phyloP scores from a whole-genome alignment of 2,888 invertebrate species.

The Zygaena filipendulae region DNA sequence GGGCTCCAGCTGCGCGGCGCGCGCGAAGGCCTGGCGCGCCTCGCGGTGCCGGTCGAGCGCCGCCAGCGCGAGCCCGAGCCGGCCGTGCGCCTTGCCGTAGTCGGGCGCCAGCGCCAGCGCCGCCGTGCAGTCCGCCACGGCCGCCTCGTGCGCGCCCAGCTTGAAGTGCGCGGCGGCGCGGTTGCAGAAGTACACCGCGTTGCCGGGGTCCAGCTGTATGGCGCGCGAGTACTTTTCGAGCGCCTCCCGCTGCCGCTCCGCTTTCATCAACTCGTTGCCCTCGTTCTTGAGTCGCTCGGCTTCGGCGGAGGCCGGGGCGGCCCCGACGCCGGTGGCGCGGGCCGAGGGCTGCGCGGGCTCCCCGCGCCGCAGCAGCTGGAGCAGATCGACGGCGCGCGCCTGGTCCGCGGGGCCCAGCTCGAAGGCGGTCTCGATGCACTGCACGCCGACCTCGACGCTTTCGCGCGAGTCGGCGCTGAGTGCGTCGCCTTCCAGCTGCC shows the following conservation, averaged over 20 bases:
- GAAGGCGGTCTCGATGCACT: slow-evolving; percentile 94
- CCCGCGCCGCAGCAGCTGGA: slow-evolving; percentile 34
- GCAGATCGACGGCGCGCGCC: slow-evolving; percentile 36
- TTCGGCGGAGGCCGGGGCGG: slow-evolving; percentile 58
- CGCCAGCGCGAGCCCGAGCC: slow-evolving; percentile 89
- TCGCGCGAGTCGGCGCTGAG: slow-evolving; percentile 67
- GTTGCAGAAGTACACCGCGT: slow-evolving; percentile 97
- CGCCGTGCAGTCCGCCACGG: slow-evolving; percentile 90
- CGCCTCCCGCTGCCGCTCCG: slow-evolving; percentile 83
- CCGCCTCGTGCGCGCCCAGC: slow-evolving; percentile 82
- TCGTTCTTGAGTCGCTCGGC: slow-evolving; percentile 90
- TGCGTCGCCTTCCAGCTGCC: slow-evolving; percentile 60
- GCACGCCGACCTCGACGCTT: slow-evolving; percentile 92
- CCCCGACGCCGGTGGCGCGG: slow-evolving; percentile 35
- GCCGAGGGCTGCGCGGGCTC: slow-evolving; percentile 50
- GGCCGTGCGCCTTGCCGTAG: slow-evolving; percentile 95
- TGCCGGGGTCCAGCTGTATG: slow-evolving; percentile 85
- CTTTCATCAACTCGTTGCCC: slow-evolving; percentile 91
- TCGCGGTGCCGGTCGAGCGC: slow-evolving; percentile 84
- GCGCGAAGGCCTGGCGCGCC: slow-evolving; percentile 87
- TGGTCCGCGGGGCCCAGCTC: slow-evolving; percentile 69
- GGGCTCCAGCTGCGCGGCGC: slow-evolving; percentile 91
- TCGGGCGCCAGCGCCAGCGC: slow-evolving; percentile 90
- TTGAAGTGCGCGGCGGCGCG: slow-evolving; percentile 96
- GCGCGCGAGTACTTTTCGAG: slow-evolving; percentile 88